These are phyloP conservation scores for Panthera uncia DNA, from an alignment of 2,113 vertebrate genomes.

Conservation along the genomic window DNA sequence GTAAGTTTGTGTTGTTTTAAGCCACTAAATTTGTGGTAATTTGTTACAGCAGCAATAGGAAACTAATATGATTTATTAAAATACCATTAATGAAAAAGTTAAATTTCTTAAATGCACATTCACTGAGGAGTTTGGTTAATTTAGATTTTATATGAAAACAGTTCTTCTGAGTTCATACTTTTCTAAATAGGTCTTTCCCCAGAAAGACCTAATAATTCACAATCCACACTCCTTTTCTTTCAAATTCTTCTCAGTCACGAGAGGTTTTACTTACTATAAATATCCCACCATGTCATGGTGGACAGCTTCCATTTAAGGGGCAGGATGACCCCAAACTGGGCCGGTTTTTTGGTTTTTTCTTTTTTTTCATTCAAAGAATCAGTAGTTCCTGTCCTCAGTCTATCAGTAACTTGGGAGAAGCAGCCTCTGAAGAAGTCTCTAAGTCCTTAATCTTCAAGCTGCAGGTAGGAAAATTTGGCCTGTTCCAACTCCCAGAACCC, in stretches of 20 bases:
- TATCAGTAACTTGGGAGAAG: not conserved
- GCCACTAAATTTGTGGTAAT: not conserved
- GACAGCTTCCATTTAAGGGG: not conserved
- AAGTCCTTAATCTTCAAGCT: slow-evolving; percentile 70
- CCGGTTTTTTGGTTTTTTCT: not conserved
- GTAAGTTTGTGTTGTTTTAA: not conserved
- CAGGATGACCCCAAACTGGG: not conserved
- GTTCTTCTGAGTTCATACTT: not conserved
- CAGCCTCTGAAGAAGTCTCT: slow-evolving; percentile 5
- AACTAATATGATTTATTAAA: not conserved
- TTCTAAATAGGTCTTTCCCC: not conserved
- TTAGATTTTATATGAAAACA: not conserved
- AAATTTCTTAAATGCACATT: not conserved
- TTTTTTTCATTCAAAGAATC: not conserved
- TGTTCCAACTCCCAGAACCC: slow-evolving; percentile 45
- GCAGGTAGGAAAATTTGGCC: slow-evolving; percentile 62
- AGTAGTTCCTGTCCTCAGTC: not conserved
- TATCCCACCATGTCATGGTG: not conserved
- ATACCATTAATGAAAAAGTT: not conserved
- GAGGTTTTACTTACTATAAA: not conserved
- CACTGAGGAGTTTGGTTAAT: not conserved
- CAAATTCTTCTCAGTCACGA: not conserved
- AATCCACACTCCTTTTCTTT: not conserved
- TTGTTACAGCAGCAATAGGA: slow-evolving; percentile 5
- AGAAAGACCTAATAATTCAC: not conserved